Evolutionary conservation across 2,113 vertebrate species (phyloP).

Genomic region (Lota lota): DNA sequence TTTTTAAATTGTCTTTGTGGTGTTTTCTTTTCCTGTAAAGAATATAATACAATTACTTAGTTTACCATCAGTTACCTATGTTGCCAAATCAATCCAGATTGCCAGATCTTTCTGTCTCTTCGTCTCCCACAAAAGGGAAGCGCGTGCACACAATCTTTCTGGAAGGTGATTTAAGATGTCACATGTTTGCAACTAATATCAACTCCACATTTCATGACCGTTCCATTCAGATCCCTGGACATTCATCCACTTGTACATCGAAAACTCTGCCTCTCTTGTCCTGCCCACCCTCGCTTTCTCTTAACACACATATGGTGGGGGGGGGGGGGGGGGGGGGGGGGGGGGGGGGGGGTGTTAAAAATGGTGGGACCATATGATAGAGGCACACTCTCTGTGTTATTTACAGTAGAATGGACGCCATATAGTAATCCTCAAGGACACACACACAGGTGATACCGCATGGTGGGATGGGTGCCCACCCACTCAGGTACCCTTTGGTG

Average conservation of each 20-base stretch:
- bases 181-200: no score
- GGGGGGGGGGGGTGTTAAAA: constrained; percentile 28
- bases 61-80: no score
- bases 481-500: background rate
- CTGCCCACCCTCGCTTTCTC: constrained; percentile 38
- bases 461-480: background rate
- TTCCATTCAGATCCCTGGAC: no score
- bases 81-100: no score
- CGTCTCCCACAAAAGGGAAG: no score
- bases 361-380: constrained; percentile 45
- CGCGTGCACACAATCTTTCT: no score
- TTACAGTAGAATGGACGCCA: constrained; percentile 58
- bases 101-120: no score
- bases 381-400: constrained; percentile 47
- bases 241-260: no score
- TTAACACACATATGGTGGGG: constrained; percentile 40
- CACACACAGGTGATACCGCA: constrained; percentile 22
- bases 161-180: no score
- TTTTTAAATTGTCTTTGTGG: background rate
- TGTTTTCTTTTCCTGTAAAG: background rate
- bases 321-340: constrained; percentile 39
- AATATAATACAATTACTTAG: no score
- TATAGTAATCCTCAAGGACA: constrained; percentile 32
- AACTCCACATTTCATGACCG: no score
- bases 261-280: background rate